phyloP scores from a whole-genome alignment of 2,888 invertebrate genomes.

The Leptothorax acervorum region DNA sequence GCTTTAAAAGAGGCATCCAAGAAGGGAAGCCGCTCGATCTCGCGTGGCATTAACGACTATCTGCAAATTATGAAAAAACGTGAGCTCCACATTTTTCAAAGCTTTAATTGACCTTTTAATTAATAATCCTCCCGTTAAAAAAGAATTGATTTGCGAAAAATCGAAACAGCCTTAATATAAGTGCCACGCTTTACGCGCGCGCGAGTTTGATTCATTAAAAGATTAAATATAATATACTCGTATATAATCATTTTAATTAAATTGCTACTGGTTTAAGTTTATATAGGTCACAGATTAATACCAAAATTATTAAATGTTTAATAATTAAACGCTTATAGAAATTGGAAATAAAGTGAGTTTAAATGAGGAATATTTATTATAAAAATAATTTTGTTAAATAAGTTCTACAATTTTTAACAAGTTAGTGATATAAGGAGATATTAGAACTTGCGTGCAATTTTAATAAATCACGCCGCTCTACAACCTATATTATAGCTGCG shows the following conservation, averaged over 20 bases:
- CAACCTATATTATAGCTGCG: background rate
- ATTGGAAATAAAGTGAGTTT: background rate
- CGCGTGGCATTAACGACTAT: slow-evolving; percentile 22
- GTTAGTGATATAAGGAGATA: background rate
- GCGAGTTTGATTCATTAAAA: background rate
- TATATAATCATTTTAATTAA: slow-evolving; percentile 1
- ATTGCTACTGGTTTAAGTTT: background rate
- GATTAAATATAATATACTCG: background rate
- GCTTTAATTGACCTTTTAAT: background rate
- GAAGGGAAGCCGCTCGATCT: slow-evolving; percentile 16
- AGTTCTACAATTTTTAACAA: background rate
- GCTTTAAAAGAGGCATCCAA: slow-evolving; percentile 44
- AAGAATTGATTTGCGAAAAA: background rate
- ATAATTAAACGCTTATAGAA: background rate
- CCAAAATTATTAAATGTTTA: background rate
- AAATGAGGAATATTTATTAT: background rate
- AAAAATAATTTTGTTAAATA: background rate
- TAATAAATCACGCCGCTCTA: slow-evolving; percentile 22
- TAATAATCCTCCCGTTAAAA: background rate
- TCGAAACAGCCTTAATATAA: background rate
- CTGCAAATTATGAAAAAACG: slow-evolving; percentile 21
- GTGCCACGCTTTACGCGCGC: background rate
- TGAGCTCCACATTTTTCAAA: background rate
- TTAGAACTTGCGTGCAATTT: slow-evolving; percentile 1
- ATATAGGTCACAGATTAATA: background rate